These are phyloP conservation scores for Dallia pectoralis DNA, from an alignment of 2,797 vertebrate species.

Conservation along the genomic window DNA sequence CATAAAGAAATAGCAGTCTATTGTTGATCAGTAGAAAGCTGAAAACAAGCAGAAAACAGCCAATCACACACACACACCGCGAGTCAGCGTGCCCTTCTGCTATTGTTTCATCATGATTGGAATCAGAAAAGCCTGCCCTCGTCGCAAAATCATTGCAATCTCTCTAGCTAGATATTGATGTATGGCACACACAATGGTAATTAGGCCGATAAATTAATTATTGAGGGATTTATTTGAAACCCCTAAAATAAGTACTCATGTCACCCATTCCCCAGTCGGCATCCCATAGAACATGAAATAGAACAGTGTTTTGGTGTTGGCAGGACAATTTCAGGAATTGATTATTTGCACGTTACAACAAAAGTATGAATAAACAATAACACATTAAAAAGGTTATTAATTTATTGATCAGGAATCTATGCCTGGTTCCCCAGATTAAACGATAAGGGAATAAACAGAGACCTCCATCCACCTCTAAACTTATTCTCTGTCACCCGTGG, in stretches of 20 bases:
- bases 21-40: background rate
- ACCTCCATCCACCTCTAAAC: background rate
- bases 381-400: no score
- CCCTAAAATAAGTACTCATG: slow-evolving; percentile 19
- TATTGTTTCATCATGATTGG: slow-evolving; percentile 10
- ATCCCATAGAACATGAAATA: background rate
- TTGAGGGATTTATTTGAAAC: slow-evolving; percentile 34
- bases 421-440: background rate
- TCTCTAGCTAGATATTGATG: slow-evolving; percentile 37
- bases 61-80: slow-evolving; percentile 18
- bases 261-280: slow-evolving; percentile 24
- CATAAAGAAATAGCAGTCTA: background rate
- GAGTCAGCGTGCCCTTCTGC: slow-evolving; percentile 23
- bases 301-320: no score
- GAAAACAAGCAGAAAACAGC: slow-evolving; percentile 10
- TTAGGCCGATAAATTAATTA: slow-evolving; percentile 50
- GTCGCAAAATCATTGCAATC: slow-evolving; percentile 40
- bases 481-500: background rate
- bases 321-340: no score
- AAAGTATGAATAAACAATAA: no score
- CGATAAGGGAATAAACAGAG: background rate
- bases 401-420: background rate
- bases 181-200: slow-evolving; percentile 36
- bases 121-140: slow-evolving; percentile 34
- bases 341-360: no score